phyloP scores from a whole-genome alignment of 1,140 invertebrate genomes.

The Drosophila tristis region DNA sequence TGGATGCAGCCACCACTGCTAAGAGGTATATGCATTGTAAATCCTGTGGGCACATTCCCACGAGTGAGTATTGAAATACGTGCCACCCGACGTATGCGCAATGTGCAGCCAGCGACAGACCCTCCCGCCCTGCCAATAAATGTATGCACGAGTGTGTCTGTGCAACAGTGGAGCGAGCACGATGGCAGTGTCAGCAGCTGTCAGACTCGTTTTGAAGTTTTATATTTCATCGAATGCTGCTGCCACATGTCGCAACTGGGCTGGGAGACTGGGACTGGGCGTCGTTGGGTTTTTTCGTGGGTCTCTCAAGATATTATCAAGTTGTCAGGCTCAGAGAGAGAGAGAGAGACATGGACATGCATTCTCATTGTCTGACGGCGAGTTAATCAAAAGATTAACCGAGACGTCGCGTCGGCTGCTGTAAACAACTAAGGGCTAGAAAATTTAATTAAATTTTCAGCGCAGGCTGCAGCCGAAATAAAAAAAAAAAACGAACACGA shows the following conservation, averaged over 20 bases:
- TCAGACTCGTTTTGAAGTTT: slow-evolving; percentile 64
- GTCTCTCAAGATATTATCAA: slow-evolving; percentile 67
- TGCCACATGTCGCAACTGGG: slow-evolving; percentile 60
- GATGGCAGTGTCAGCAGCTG: slow-evolving; percentile 60
- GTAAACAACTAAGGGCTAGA: slow-evolving; percentile 41
- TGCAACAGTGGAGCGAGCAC: slow-evolving; percentile 11
- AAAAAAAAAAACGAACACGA: not conserved
- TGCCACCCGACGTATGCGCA: slow-evolving; percentile 68
- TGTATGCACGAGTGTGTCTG: not conserved
- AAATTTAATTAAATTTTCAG: slow-evolving; percentile 70
- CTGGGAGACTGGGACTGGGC: slow-evolving; percentile 17
- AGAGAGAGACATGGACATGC: slow-evolving; percentile 22
- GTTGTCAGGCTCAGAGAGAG: slow-evolving; percentile 55
- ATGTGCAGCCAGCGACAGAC: slow-evolving; percentile 43
- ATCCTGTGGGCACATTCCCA: not conserved
- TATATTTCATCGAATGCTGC: slow-evolving; percentile 72
- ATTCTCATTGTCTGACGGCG: slow-evolving; percentile 56
- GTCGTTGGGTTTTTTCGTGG: not conserved
- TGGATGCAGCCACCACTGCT: slow-evolving; percentile 33
- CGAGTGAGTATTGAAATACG: slow-evolving; percentile 14
- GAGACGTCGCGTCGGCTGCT: slow-evolving; percentile 37
- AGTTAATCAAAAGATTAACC: slow-evolving; percentile 68
- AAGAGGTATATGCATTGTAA: slow-evolving; percentile 32
- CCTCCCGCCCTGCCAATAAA: too few relatives aligned
- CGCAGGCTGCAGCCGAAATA: slow-evolving; percentile 30